Percentiles rank a stretch among this genome's conserved stretches.
Conservation (phyloP, 2,888 invertebrate species). For the Pseudococcus viburni region DNA sequence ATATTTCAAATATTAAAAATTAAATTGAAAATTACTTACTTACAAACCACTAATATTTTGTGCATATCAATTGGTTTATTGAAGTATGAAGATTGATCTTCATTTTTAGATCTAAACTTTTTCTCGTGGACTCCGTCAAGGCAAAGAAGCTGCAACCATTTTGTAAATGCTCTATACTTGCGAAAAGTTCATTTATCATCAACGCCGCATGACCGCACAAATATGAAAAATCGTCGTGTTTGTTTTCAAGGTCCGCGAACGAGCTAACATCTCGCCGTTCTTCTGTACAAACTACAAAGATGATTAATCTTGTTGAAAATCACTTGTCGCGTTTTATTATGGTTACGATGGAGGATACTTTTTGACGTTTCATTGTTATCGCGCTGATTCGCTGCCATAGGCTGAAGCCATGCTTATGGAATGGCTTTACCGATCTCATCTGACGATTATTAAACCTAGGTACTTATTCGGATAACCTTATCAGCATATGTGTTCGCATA, state of each 20-base stretch:
- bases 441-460: not conserved
- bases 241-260: slow-evolving; percentile 19
- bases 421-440: not conserved
- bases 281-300: not conserved
- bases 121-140: too few species aligned
- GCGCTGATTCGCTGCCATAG: not conserved
- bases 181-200: slow-evolving; percentile 32
- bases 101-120: too few species aligned
- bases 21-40: too few species aligned
- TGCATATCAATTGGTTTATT: too few species aligned
- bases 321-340: slow-evolving; percentile 30
- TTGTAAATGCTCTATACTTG: not conserved
- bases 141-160: too few species aligned
- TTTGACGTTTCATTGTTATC: slow-evolving; percentile 33
- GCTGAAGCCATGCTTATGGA: not conserved
- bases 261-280: not conserved
- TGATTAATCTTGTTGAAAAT: slow-evolving; percentile 33
- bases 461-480: slow-evolving; percentile 4
- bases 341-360: not conserved
- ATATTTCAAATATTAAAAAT: too few species aligned
- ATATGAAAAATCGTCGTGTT: slow-evolving; percentile 43
- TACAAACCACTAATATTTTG: too few species aligned
- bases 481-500: slow-evolving; percentile 11
- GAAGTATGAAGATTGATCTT: too few species aligned
- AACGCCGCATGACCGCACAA: not conserved